Evolutionary conservation across 2,113 vertebrate genomes (phyloP), one percentile per base, ranked within the genome.

Genomic region (Sylvia atricapilla): DNA sequence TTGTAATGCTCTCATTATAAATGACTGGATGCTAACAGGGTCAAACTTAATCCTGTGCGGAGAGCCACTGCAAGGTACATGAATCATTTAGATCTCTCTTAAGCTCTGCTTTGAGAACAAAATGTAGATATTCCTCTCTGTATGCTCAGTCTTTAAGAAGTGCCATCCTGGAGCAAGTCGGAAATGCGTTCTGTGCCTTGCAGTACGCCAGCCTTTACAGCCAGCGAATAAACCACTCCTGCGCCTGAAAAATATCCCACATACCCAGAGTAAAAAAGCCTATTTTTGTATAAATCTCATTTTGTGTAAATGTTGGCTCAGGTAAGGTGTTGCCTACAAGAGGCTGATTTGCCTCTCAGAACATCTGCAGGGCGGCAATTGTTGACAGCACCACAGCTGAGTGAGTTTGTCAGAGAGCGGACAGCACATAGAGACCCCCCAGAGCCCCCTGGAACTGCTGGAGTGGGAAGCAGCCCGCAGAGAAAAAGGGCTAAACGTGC

Each of bases 41-140:
- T 94, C 89, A 96, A 93, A 74, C 58, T 87, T 92, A 93, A 90
- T 94, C 93, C 80, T 89, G 68, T 41, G 23, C 64, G 78, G 59
- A 84, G 20, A 94, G 56, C 27, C 64, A 68, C 52, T 44, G 77
- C 41, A 87, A 92, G 43, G 52, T 81, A 86, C 1, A 13, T 63
- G 70, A 93, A 80, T 77, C 74, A 86, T 79, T 84, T 78, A 87
- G 27, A 86, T 89, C 15, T 84, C 68, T 63, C 64, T 86, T 80
- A 93, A 94, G 27, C 73, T 75, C 64, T 72, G 41, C 60, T 75
- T 86, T 89, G 76, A 94, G 64, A 86, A 78, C 55, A 72, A 89
- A 95, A 94, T 47, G 31, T 27, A 92, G 85, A 47, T 64, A 81
- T 60, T 85, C 37, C 35, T 63, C n/a, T 63, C 59, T 35, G 21